These are phyloP conservation scores for Rallus limicola DNA, from an alignment of 2,113 vertebrate genomes.

Conservation along the genomic window DNA sequence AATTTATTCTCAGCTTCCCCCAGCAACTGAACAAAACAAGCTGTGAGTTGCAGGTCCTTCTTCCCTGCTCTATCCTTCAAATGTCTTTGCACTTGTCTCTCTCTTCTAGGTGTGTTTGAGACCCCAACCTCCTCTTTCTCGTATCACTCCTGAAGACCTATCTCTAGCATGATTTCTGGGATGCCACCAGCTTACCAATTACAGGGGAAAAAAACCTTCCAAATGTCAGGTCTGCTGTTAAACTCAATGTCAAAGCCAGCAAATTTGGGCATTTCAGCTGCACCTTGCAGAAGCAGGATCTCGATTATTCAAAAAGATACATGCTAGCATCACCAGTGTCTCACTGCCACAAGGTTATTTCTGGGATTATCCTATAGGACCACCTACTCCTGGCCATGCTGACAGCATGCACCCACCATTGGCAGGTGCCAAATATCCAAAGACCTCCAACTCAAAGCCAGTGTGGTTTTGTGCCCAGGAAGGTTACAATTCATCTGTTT, in stretches of 20 bases:
- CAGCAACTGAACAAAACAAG: background rate
- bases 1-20: background rate
- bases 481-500: background rate
- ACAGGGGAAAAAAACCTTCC: background rate
- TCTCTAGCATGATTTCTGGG: background rate
- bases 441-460: background rate
- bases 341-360: background rate
- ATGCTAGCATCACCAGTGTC: background rate
- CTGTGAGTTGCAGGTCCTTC: background rate
- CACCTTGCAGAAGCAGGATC: background rate
- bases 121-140: background rate
- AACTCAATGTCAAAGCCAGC: background rate
- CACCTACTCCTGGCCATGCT: background rate
- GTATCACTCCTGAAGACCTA: background rate
- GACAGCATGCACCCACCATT: background rate
- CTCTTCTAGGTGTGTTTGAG: background rate
- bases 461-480: background rate
- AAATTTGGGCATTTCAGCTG: background rate
- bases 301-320: background rate
- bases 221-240: background rate
- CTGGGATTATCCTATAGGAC: background rate
- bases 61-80: background rate
- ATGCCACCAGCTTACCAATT: background rate
- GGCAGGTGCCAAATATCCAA: background rate
- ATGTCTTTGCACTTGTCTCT: background rate